Base-by-base conservation (phyloP, 37 sponge, comb jelly and placozoan genomes). In the Amphimedon queenslandica region DNA sequence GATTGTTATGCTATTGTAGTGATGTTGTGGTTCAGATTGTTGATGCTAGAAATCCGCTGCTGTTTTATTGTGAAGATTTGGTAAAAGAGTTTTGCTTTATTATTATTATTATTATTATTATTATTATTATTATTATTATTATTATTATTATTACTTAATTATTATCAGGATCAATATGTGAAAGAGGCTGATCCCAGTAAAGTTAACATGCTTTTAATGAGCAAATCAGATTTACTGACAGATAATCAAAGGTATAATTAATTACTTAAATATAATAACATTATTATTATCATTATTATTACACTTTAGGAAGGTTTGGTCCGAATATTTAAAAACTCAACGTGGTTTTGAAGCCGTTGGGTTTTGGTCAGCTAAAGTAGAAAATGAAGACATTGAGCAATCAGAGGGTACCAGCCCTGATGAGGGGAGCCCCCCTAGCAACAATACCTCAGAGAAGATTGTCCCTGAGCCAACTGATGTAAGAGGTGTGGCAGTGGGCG, bases 1-100 rank as follows among this genome's bases (percentile, higher is more conserved):
- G 55, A 53, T 16, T 53, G 20, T 53, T 53, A 53, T 53, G 55
- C 20, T 16, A 16, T 20, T 20, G 13, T 69, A 95, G 96, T 86
- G 90, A 96, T 40, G 58, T 92, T 18, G 84, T 96, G 36, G 90
- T 96, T 3, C 96, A 96, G 79, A 96, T 96, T 61, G 90, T 96
- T 24, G 96, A 96, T 70, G 92, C 92, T 1, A 74, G 96, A 33
- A 91, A 92, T 55, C 96, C 96, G 1, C 78, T 96, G 0, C 71
- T 96, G 31, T 96, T 88, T 43, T 69, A 76, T 18, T 96, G 90
- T 63, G 84, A 88, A 66, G 96, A 96, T 51, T 61, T 96, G 81
- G 90, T 89, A 36, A 77, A 73, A 10, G 40, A 4, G 25, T 27
- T 21, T 41, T 23, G 3, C 27, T 6, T 42, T 42, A 5, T 8